These are phyloP conservation scores for Drosophila ambigua DNA, from an alignment of 1,140 invertebrate genomes.

Conservation along the genomic window DNA sequence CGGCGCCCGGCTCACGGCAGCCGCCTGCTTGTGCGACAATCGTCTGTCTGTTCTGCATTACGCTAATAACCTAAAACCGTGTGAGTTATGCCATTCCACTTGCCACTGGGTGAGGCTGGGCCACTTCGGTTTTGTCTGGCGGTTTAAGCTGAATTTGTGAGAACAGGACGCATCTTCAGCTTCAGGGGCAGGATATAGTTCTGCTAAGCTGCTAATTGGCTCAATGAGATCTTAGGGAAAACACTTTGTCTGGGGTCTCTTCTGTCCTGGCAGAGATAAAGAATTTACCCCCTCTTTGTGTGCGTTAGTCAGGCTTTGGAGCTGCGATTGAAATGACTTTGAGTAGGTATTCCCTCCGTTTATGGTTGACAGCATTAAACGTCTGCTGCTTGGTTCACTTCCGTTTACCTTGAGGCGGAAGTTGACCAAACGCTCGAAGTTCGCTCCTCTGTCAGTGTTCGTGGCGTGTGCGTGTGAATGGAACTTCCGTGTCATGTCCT, in stretches of 20 bases:
- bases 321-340: constrained; percentile 23
- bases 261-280: constrained; percentile 1
- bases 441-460: constrained; percentile 11
- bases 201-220: constrained; percentile 48
- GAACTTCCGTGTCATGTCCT: constrained; percentile 63
- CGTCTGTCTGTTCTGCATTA: constrained; percentile 66
- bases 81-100: constrained; percentile 64
- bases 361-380: constrained; percentile 45
- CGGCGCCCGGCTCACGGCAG: background rate
- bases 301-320: constrained; percentile 9
- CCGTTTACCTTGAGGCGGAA: constrained; percentile 56
- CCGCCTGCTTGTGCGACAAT: constrained; percentile 51
- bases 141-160: constrained; percentile 36
- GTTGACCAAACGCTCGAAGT: constrained; percentile 60
- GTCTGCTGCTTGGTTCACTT: constrained; percentile 63
- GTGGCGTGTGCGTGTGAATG: constrained; percentile 45
- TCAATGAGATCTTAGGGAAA: constrained; percentile 16
- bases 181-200: constrained; percentile 1
- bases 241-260: background rate
- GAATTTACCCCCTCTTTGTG: constrained; percentile 5
- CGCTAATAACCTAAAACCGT: constrained; percentile 71
- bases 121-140: background rate
- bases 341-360: constrained; percentile 20
- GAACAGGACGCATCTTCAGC: background rate
- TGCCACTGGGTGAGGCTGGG: constrained; percentile 12